Evolutionary conservation across 2,888 invertebrate species (phyloP).

Genomic region (Gari tellinella): DNA sequence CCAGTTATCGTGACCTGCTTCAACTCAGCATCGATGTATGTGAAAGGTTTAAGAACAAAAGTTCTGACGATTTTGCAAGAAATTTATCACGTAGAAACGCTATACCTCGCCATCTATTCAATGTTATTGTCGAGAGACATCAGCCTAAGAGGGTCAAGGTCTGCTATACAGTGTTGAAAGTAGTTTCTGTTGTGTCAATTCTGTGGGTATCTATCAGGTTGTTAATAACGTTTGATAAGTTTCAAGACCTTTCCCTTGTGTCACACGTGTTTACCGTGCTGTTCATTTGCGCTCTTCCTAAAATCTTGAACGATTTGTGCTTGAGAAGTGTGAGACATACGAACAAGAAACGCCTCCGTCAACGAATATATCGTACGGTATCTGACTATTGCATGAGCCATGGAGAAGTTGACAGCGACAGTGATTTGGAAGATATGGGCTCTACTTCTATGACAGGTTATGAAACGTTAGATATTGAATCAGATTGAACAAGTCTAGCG

Average conservation of each 20-base stretch:
- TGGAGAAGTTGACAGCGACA: no score
- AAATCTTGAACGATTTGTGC: slow-evolving; percentile 7
- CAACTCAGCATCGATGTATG: slow-evolving; percentile 31
- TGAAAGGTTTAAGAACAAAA: neutral
- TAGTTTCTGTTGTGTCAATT: slow-evolving; percentile 23
- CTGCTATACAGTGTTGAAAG: slow-evolving; percentile 27
- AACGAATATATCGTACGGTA: no score
- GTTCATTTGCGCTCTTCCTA: slow-evolving; percentile 47
- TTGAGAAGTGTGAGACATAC: no score
- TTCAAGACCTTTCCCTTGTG: slow-evolving; percentile 43
- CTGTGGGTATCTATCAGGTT: slow-evolving; percentile 35
- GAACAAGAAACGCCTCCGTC: no score
- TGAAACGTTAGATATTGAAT: no score
- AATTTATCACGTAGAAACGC: slow-evolving; percentile 16
- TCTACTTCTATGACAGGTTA: no score
- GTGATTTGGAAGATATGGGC: no score
- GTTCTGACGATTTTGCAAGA: neutral
- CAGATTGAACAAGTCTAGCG: no score
- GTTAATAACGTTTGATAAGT: slow-evolving; percentile 40
- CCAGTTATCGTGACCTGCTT: slow-evolving; percentile 33
- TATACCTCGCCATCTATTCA: slow-evolving; percentile 26
- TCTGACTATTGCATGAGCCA: no score
- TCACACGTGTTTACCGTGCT: slow-evolving; percentile 48
- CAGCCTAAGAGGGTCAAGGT: slow-evolving; percentile 41
- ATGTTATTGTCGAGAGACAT: slow-evolving; percentile 24